Percentiles rank a stretch among this genome's conserved stretches.
phyloP scores from a whole-genome alignment of 2,797 vertebrate genomes.

The Falco berigora region DNA sequence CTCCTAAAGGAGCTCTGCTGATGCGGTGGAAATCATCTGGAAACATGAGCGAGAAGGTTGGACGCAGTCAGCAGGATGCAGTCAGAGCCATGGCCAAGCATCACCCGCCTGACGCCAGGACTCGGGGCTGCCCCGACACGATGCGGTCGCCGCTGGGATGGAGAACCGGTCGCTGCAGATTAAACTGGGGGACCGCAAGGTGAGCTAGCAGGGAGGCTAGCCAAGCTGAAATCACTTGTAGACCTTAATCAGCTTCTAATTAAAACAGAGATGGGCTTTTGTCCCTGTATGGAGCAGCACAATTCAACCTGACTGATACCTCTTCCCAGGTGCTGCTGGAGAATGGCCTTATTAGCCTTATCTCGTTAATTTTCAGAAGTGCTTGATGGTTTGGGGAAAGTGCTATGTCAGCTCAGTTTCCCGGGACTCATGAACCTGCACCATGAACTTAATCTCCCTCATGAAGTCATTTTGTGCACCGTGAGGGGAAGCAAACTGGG shows the following conservation, averaged over 20 bases:
- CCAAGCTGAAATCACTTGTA: neutral
- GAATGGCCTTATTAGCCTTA: neutral
- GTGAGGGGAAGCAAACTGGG: neutral
- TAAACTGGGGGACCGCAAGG: neutral
- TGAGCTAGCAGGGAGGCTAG: neutral
- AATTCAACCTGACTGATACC: neutral
- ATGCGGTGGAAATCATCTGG: neutral
- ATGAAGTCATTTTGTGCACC: neutral
- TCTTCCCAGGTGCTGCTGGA: neutral
- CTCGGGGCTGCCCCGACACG: rapidly evolving
- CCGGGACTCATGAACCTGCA: neutral
- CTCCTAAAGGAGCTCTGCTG: neutral
- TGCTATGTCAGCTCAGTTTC: neutral
- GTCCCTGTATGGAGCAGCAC: neutral
- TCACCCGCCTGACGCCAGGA: rapidly evolving
- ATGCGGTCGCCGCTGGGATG: rapidly evolving
- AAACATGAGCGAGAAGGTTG: neutral
- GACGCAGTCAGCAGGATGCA: neutral
- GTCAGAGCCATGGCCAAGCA: neutral
- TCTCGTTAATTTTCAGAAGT: neutral
- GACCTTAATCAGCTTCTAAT: neutral
- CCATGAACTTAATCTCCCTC: neutral
- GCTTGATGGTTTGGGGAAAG: neutral
- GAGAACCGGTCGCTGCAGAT: neutral
- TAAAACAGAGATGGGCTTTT: neutral